phyloP scores from a whole-genome alignment of 2,797 vertebrate genomes.

The Echiichthys vipera region DNA sequence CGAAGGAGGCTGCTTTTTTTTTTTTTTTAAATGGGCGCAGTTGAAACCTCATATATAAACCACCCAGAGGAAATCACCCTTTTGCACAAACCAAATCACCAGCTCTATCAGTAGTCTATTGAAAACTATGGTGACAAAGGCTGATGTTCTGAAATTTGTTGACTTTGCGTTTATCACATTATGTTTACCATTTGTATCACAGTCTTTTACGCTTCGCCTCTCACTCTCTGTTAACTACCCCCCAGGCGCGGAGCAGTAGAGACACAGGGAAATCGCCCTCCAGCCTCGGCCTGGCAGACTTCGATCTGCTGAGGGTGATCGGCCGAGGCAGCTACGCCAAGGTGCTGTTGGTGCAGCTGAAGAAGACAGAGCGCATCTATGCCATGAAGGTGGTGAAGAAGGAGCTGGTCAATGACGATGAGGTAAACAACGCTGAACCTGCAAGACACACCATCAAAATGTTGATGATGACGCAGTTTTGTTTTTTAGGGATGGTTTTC shows the following conservation, averaged over 20 bases:
- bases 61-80: conserved; percentile 61
- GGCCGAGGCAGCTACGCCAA: conserved; percentile 98
- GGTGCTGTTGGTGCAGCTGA: conserved; percentile 94
- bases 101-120: conserved; percentile 15
- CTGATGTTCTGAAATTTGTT: conserved; percentile 17
- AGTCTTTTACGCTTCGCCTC: neutral
- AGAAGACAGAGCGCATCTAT: conserved; percentile 98
- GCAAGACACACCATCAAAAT: neutral
- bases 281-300: conserved; percentile 95
- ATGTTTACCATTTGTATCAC: neutral
- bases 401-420: conserved; percentile 98
- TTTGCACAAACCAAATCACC: conserved; percentile 26
- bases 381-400: conserved; percentile 99
- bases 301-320: conserved; percentile 95
- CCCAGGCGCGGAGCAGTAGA: conserved; percentile 91
- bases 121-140: conserved; percentile 18
- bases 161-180: conserved; percentile 13
- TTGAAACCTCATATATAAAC: conserved; percentile 49
- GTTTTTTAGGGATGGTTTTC: neutral
- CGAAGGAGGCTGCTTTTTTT: neutral
- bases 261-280: conserved; percentile 94
- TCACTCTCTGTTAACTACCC: neutral
- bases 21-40: too few species aligned
- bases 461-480: too few species aligned
- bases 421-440: conserved; percentile 84